Conservation (phyloP, 1,140 invertebrate genomes). For the Pseudomyrmex cubaensis region DNA sequence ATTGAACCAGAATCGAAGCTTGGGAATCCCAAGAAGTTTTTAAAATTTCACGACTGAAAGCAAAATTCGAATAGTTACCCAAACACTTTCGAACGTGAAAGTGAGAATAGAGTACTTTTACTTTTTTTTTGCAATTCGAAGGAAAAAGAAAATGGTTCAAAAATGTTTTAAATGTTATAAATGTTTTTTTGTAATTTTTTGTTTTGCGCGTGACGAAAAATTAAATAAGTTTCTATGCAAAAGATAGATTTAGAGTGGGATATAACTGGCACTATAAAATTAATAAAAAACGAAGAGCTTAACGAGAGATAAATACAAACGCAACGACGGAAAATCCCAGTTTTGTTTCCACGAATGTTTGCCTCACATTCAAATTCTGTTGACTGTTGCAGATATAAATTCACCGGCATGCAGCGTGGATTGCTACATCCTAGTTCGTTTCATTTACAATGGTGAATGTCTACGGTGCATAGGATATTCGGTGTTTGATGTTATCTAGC, state of each 20-base stretch:
- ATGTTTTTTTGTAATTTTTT: background rate
- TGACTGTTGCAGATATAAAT: slow-evolving; percentile 43
- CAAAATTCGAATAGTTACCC: background rate
- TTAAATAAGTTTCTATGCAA: background rate
- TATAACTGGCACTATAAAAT: background rate
- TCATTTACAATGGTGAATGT: slow-evolving; percentile 2
- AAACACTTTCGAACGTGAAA: background rate
- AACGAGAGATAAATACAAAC: too few species aligned
- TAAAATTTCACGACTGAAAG: background rate
- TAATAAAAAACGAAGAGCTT: background rate
- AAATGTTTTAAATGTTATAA: background rate
- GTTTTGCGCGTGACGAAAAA: slow-evolving; percentile 24
- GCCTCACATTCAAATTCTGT: slow-evolving; percentile 23
- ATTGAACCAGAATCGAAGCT: background rate
- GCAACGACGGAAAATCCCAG: background rate
- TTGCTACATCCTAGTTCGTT: background rate
- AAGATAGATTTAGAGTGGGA: background rate
- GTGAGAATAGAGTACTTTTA: background rate
- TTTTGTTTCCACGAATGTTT: background rate
- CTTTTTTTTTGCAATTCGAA: background rate
- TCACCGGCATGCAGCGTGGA: background rate
- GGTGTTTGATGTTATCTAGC: slow-evolving; percentile 34
- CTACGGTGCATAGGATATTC: slow-evolving; percentile 23
- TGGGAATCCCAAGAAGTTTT: background rate
- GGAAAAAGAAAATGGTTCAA: background rate